These are phyloP conservation scores for Abramis brama DNA, from an alignment of 2,113 vertebrate species.

Conservation along the genomic window DNA sequence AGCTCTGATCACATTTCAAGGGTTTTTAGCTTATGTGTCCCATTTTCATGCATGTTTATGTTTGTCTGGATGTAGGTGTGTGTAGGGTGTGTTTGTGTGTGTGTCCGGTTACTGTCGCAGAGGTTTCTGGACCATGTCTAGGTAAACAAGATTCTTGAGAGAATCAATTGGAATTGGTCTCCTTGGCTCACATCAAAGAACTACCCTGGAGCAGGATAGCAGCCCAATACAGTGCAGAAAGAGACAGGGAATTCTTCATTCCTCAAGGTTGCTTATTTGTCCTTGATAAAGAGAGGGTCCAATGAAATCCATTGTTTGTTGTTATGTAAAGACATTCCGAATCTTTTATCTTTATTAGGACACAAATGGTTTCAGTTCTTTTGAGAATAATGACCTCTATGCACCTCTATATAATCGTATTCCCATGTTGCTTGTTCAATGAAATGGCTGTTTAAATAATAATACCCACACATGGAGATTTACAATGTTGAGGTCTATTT, in stretches of 20 bases:
- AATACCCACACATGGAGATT: background rate
- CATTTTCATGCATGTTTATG: background rate
- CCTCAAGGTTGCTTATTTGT: background rate
- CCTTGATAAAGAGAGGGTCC: background rate
- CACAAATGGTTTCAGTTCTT: background rate
- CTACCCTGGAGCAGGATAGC: background rate
- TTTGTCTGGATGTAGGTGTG: conserved; percentile 45
- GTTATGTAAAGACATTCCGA: background rate
- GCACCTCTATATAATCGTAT: background rate
- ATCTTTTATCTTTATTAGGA: background rate
- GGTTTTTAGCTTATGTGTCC: background rate
- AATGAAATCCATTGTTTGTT: background rate
- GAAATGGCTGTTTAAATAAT: background rate
- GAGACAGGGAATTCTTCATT: background rate
- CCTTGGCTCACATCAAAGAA: conserved; percentile 26
- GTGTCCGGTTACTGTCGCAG: background rate
- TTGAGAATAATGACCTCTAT: background rate
- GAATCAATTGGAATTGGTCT: conserved; percentile 19
- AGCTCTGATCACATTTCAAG: conserved; percentile 41
- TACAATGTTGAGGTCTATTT: background rate
- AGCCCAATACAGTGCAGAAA: background rate
- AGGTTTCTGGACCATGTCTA: conserved; percentile 4
- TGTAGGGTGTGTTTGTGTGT: conserved; percentile 30
- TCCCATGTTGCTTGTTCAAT: background rate
- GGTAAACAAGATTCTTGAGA: conserved; percentile 26